Percentiles rank a stretch among this genome's conserved stretches.
Conservation (phyloP, 2,888 invertebrate species). For the Phlogophora meticulosa region DNA sequence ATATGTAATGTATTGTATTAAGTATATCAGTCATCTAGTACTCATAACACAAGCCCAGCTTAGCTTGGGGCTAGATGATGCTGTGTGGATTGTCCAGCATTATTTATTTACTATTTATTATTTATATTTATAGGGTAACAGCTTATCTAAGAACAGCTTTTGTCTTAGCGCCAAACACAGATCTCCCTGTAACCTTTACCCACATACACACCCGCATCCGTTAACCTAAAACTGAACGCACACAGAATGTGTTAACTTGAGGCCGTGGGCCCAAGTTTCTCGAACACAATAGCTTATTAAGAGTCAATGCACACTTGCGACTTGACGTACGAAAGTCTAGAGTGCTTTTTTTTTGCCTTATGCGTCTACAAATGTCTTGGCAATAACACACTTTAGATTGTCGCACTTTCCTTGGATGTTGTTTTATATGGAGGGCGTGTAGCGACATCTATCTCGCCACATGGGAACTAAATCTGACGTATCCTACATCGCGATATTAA, state of each 20-base stretch:
- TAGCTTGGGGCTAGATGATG: too few species aligned
- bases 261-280: constrained; percentile 53
- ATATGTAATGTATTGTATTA: too few species aligned
- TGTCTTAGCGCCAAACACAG: background rate
- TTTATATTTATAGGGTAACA: too few species aligned
- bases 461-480: too few species aligned
- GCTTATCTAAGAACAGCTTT: too few species aligned
- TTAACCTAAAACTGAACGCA: constrained; percentile 50
- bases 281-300: constrained; percentile 63
- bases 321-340: constrained; percentile 41
- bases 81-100: too few species aligned
- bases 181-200: constrained; percentile 50
- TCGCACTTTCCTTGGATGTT: constrained; percentile 11
- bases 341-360: constrained; percentile 44
- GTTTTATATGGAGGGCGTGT: too few species aligned
- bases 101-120: too few species aligned
- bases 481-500: background rate
- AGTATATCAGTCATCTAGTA: too few species aligned
- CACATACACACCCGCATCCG: constrained; percentile 54
- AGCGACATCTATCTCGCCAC: too few species aligned
- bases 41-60: too few species aligned
- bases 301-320: constrained; percentile 48
- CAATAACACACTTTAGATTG: constrained; percentile 23
- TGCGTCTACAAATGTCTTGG: constrained; percentile 25
- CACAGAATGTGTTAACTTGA: constrained; percentile 34